These are phyloP conservation scores for Hirudinaria manillensis DNA, from an alignment of 2,888 invertebrate species.

Conservation along the genomic window DNA sequence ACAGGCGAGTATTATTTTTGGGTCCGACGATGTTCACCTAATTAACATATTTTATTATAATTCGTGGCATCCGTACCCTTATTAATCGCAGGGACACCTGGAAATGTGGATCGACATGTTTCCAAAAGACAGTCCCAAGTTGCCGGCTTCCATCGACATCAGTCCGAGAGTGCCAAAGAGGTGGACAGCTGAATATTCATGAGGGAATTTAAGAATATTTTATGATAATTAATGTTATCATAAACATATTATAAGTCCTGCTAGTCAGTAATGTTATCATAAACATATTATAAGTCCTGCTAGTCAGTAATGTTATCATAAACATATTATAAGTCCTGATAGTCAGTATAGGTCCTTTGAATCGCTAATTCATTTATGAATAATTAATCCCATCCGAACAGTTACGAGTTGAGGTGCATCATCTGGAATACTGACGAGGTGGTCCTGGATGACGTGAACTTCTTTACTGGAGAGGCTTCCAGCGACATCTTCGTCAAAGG, in stretches of 20 bases:
- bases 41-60: not conserved
- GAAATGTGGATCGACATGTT: conserved; percentile 91
- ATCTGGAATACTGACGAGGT: conserved; percentile 87
- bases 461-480: conserved; percentile 79
- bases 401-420: conserved; percentile 73
- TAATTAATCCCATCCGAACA: conserved; percentile 8
- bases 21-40: no score
- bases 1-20: conserved; percentile 37
- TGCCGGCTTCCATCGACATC: conserved; percentile 65
- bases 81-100: conserved; percentile 64
- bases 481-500: conserved; percentile 86
- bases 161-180: conserved; percentile 62
- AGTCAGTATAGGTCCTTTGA: no score
- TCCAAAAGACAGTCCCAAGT: conserved; percentile 69
- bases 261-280: no score
- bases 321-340: no score
- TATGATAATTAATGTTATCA: no score
- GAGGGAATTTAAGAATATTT: no score
- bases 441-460: conserved; percentile 77
- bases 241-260: no score
- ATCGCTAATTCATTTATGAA: no score
- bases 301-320: no score
- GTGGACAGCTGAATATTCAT: conserved; percentile 26
- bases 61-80: not conserved
- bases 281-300: no score